These are phyloP conservation scores for Eupithecia inturbata DNA, from an alignment of 2,888 invertebrate genomes.

Conservation along the genomic window DNA sequence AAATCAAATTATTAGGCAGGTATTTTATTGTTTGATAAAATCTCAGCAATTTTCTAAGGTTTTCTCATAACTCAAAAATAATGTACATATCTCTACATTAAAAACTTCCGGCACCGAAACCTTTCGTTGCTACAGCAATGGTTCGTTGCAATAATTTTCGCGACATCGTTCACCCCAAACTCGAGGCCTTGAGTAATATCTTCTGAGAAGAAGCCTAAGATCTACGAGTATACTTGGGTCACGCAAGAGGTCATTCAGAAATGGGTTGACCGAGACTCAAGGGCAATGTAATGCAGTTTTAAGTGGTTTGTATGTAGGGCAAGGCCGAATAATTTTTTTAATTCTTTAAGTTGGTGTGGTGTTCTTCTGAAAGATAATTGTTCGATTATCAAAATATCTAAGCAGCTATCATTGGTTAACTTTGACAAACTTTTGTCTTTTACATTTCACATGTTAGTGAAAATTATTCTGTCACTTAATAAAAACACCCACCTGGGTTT, in stretches of 20 bases:
- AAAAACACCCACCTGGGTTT: too few relatives aligned
- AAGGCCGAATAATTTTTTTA: background rate
- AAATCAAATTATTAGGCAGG: too few relatives aligned
- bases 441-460: too few relatives aligned
- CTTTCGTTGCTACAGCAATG: too few relatives aligned
- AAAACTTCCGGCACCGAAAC: too few relatives aligned
- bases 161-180: background rate
- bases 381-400: background rate
- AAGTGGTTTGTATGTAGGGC: background rate
- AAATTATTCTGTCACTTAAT: background rate
- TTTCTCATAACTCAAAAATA: too few relatives aligned
- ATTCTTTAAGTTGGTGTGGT: background rate
- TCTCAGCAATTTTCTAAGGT: too few relatives aligned
- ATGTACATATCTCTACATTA: too few relatives aligned
- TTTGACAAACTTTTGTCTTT: background rate
- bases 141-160: background rate
- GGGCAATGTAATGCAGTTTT: conserved; percentile 14
- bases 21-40: too few relatives aligned
- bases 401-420: background rate
- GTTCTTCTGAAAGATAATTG: background rate
- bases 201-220: background rate
- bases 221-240: background rate
- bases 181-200: background rate
- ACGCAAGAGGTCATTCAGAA: background rate
- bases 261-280: background rate